A percentile compares a stretch with the other conserved stretches of the same genome.
These are phyloP conservation scores for Acanthurus lineatus DNA, from an alignment of 2,797 vertebrate genomes.

Conservation along the genomic window DNA sequence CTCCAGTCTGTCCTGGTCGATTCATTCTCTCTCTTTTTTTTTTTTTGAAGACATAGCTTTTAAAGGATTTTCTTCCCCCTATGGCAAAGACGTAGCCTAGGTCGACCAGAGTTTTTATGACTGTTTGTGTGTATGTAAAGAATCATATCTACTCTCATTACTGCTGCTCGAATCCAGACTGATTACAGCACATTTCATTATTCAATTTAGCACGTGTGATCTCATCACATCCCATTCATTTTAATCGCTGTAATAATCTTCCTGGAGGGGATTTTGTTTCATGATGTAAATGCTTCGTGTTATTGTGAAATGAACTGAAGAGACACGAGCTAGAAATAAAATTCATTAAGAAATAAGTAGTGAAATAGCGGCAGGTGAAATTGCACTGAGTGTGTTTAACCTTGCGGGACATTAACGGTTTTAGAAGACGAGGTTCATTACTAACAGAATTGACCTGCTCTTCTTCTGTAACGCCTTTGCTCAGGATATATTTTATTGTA, in stretches of 20 bases:
- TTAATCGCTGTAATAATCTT: conserved; percentile 52
- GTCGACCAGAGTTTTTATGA: conserved; percentile 44
- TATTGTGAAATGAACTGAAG: conserved; percentile 35
- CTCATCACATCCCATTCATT: conserved; percentile 58
- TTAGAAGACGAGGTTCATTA: conserved; percentile 10
- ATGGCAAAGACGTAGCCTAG: conserved; percentile 79
- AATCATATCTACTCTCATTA: conserved; percentile 53
- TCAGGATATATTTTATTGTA: conserved; percentile 40
- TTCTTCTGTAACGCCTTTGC: conserved; percentile 17
- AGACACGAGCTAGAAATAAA: conserved; percentile 20
- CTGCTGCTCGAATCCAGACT: conserved; percentile 39
- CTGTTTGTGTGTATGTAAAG: conserved; percentile 50
- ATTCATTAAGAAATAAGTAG: conserved; percentile 38
- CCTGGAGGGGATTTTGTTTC: conserved; percentile 41
- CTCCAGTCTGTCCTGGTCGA: conserved; percentile 59
- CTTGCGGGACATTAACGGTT: conserved; percentile 30
- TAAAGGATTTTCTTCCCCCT: conserved; percentile 58
- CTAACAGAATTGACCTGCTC: not conserved
- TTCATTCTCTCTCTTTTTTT: conserved; percentile 64
- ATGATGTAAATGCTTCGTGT: conserved; percentile 43
- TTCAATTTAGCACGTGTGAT: conserved; percentile 63
- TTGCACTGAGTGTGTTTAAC: conserved; percentile 18
- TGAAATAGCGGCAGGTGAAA: conserved; percentile 30
- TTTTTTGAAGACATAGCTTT: conserved; percentile 76
- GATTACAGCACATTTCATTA: conserved; percentile 60